Percentiles rank a stretch among this genome's conserved stretches.
Evolutionary conservation across 2,888 invertebrate genomes (phyloP).

Genomic region (Vannuccia rotundouncinata): DNA sequence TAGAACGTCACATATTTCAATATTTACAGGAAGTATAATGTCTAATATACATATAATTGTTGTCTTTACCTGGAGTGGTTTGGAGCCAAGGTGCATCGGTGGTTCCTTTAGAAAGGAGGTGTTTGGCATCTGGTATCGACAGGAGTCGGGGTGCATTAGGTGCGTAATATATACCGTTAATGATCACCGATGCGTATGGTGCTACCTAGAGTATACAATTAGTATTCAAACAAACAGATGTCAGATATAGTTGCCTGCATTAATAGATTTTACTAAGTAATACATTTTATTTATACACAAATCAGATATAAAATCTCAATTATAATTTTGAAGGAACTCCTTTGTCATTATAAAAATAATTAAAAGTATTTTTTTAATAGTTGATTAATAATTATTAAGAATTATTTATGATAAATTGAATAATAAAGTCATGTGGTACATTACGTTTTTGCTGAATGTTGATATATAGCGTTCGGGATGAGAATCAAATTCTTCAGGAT

Average conservation of each 20-base stretch:
- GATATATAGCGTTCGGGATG: slow-evolving; percentile 89
- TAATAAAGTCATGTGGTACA: neutral
- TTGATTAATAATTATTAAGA: neutral
- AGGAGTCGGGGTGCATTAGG: slow-evolving; percentile 88
- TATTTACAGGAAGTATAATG: neutral
- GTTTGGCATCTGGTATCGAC: slow-evolving; percentile 95
- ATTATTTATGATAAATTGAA: neutral
- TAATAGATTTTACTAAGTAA: neutral
- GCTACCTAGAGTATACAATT: slow-evolving; percentile 65
- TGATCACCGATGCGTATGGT: slow-evolving; percentile 88
- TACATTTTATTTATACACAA: neutral
- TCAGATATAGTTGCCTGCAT: neutral
- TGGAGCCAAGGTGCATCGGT: slow-evolving; percentile 87
- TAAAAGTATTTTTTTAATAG: neutral
- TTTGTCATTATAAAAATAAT: neutral
- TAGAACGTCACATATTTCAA: neutral
- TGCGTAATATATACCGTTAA: slow-evolving; percentile 99
- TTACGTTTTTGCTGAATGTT: slow-evolving; percentile 81
- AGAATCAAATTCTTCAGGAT: slow-evolving; percentile 79
- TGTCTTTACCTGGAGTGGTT: slow-evolving; percentile 61
- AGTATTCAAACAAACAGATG: neutral
- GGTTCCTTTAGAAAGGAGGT: slow-evolving; percentile 67
- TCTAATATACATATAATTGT: neutral
- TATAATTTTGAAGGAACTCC: neutral
- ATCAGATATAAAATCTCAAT: no score